Base-by-base conservation (phyloP, 1,140 invertebrate genomes). In the Aphis gossypii region DNA sequence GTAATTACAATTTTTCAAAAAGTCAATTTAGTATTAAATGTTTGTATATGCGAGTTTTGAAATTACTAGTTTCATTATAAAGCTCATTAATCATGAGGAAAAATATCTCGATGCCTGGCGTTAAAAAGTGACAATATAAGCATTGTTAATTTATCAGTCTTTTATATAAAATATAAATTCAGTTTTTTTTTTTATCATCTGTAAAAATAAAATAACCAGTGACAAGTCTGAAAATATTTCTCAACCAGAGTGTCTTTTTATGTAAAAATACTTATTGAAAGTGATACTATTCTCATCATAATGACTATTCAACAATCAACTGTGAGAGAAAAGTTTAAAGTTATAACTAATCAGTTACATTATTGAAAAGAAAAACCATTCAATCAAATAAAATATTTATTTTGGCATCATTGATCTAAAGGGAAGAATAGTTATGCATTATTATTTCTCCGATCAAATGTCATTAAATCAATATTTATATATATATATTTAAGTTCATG, bases 191-290 rank as follows among this genome's bases (percentile, higher is more conserved):
- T 51, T 60, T 90, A n/a, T 90, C 35, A 60, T 90, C 41, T 60
- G 6, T 60, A 48, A 60, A 60, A 60, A 90, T 35, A 35, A 38
- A 91, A 76, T 44, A 91, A n/a, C 56, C 25, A 46, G 21, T 41
- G 56, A 20, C 23, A 91, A 91, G 20, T 68, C 23, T 68, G 11
- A 44, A 68, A 91, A 91, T 68, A 44, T 21, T 44, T 91, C 60
- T 44, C 30, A 68, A 25, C 11, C 18, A n/a, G 54, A 91, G 90
- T 68, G 90, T n/a, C 44, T 91, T 91, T 91, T 91, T 68, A 68
- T 91, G 89, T 90, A 56, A 90, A 89, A 89, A 38, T 35, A 76
- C 23, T 68, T 90, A 41, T 91, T 44, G 90, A 91, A 91, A 91
- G 7, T 41, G 23, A 25, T 44, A 11, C 25, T n/a, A 68, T n/a